Percentiles rank a stretch among this genome's conserved stretches.
Evolutionary conservation across 2,113 vertebrate species (phyloP).

Genomic region (Athene cunicularia): DNA sequence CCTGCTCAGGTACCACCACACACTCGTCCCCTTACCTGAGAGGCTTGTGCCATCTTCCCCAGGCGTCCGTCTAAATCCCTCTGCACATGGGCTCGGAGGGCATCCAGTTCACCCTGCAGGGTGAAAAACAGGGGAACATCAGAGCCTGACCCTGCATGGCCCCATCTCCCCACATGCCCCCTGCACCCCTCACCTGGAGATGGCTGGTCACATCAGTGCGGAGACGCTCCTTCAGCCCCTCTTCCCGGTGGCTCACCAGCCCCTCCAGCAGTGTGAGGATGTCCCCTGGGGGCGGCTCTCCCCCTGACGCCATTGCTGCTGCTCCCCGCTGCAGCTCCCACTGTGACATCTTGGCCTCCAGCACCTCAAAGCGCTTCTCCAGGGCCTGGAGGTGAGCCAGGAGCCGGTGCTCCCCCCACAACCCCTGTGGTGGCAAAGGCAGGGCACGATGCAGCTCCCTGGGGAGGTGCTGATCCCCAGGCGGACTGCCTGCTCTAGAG

Average conservation of each 20-base stretch:
- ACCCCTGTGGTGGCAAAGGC: neutral
- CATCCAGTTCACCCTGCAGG: conserved; percentile 60
- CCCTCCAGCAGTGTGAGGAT: conserved; percentile 60
- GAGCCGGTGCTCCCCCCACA: conserved; percentile 57
- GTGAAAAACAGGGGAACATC: neutral
- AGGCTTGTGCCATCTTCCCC: conserved; percentile 68
- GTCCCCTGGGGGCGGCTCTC: conserved; percentile 28
- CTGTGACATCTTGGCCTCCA: conserved; percentile 48
- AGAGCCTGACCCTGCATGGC: fast-evolving
- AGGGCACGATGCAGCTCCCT: neutral
- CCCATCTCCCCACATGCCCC: fast-evolving
- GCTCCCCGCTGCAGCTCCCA: conserved; percentile 50
- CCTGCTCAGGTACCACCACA: neutral
- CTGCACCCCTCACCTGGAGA: conserved; percentile 40
- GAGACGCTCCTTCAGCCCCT: conserved; percentile 65
- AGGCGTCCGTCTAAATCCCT: conserved; percentile 60
- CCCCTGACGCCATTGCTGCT: neutral
- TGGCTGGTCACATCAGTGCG: neutral
- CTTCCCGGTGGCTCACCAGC: conserved; percentile 67
- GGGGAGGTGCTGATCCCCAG: fast-evolving
- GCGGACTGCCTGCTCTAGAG: neutral
- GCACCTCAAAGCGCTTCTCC: conserved; percentile 71
- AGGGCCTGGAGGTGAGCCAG: conserved; percentile 72
- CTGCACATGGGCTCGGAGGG: conserved; percentile 59
- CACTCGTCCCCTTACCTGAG: neutral